Percentiles rank a stretch among this genome's conserved stretches.
Conservation (phyloP, 2,113 vertebrate species). For the Isurus oxyrinchus region DNA sequence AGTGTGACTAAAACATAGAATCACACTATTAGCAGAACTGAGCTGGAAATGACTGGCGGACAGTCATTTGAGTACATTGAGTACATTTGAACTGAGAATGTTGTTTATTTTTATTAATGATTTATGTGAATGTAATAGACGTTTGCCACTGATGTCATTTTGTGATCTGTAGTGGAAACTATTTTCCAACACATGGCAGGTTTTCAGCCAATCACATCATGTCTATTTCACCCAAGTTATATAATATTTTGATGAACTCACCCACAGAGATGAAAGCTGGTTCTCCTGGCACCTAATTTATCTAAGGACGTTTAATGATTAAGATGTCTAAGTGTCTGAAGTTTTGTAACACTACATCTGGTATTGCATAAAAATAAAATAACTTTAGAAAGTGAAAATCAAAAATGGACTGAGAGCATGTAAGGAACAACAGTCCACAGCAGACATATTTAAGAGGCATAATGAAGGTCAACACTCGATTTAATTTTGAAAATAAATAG, state of each 20-base stretch:
- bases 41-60: neutral
- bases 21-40: neutral
- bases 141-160: conserved; percentile 12
- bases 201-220: conserved; percentile 4
- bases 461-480: neutral
- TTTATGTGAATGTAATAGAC: conserved; percentile 19
- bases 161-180: conserved; percentile 30
- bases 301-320: conserved; percentile 1
- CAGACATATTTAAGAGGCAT: neutral
- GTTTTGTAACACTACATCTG: conserved; percentile 14
- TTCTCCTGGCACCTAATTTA: neutral
- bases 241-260: neutral
- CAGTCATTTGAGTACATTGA: neutral
- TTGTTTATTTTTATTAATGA: conserved; percentile 37
- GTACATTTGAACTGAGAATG: neutral
- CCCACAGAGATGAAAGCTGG: neutral
- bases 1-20: neutral
- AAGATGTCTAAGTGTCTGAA: neutral
- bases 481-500: neutral
- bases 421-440: neutral
- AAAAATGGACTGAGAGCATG: neutral
- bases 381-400: neutral
- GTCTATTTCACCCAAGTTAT: neutral
- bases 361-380: conserved; percentile 5
- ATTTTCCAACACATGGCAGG: conserved; percentile 25